phyloP scores from a whole-genome alignment of 2,113 vertebrate species.

The Oryzias melastigma region DNA sequence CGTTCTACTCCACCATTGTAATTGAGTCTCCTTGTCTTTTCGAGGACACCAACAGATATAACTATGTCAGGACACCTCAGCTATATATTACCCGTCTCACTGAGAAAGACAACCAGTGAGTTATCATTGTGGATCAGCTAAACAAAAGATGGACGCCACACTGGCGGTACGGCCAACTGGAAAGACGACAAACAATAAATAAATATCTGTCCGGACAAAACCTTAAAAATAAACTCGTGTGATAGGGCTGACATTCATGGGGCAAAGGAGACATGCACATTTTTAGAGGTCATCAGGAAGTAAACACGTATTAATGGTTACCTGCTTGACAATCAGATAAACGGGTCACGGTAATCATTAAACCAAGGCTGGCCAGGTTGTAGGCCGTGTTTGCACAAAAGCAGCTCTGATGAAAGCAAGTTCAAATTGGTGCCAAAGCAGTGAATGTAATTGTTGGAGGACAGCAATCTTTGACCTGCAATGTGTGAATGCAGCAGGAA shows the following conservation, averaged over 20 bases:
- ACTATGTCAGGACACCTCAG: constrained; percentile 86
- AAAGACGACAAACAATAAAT: constrained; percentile 52
- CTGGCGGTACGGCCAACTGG: constrained; percentile 46
- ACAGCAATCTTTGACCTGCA: constrained; percentile 74
- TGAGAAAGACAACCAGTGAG: constrained; percentile 85
- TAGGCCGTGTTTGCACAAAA: constrained; percentile 77
- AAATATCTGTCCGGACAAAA: constrained; percentile 36
- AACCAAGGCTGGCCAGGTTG: constrained; percentile 79
- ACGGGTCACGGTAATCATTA: constrained; percentile 98
- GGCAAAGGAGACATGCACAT: constrained; percentile 82
- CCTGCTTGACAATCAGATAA: constrained; percentile 92
- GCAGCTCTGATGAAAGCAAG: constrained; percentile 73
- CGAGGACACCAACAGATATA: constrained; percentile 84
- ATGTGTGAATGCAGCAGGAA: constrained; percentile 62
- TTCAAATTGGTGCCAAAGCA: constrained; percentile 70
- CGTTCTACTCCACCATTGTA: constrained; percentile 75
- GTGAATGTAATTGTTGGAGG: constrained; percentile 77
- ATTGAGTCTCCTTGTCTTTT: constrained; percentile 90
- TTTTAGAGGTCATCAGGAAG: constrained; percentile 92
- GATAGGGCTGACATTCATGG: constrained; percentile 84
- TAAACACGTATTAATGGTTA: constrained; percentile 99
- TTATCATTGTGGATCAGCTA: constrained; percentile 82
- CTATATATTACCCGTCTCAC: constrained; percentile 88
- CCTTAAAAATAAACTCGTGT: constrained; percentile 40
- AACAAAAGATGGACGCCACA: constrained; percentile 51